Conservation (phyloP, 2,888 invertebrate species). For the Drosophila rellima region DNA sequence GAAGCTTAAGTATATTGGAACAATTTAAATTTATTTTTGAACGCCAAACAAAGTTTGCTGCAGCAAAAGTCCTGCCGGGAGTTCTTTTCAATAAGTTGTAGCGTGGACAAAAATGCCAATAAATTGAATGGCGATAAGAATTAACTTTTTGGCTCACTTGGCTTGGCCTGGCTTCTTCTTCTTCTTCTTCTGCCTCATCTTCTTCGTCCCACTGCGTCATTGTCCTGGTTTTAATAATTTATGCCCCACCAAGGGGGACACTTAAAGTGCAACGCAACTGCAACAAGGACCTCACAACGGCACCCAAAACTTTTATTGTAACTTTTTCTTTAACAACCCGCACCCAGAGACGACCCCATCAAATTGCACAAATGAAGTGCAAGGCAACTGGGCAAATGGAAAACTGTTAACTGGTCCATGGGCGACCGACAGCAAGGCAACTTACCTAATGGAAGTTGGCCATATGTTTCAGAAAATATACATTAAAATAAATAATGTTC, state of each 20-base stretch:
- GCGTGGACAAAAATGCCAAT: conserved; percentile 62
- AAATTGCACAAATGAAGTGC: conserved; percentile 75
- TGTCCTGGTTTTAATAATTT: conserved; percentile 74
- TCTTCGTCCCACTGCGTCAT: conserved; percentile 46
- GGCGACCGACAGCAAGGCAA: conserved; percentile 2
- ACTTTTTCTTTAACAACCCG: conserved; percentile 41
- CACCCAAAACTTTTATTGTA: conserved; percentile 57
- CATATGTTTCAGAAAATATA: conserved; percentile 53
- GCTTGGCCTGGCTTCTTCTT: no score
- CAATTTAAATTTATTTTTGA: conserved; percentile 72
- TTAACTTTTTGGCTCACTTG: conserved; percentile 69
- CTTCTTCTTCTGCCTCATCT: conserved; percentile 7
- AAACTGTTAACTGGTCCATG: conserved; percentile 42
- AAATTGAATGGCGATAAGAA: conserved; percentile 79
- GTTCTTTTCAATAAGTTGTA: conserved; percentile 54
- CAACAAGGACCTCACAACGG: conserved; percentile 46
- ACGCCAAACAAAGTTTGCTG: conserved; percentile 37
- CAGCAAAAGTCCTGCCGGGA: conserved; percentile 22
- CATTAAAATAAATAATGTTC: conserved; percentile 9
- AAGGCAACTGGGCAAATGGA: conserved; percentile 41
- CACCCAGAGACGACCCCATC: conserved; percentile 34
- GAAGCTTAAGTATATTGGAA: conserved; percentile 50
- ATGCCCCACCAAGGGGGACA: conserved; percentile 69
- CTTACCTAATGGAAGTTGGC: conserved; percentile 51
- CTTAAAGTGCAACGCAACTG: conserved; percentile 66